Base-by-base conservation (phyloP, 2,113 vertebrate species). In the Nothocercus nigrocapillus region DNA sequence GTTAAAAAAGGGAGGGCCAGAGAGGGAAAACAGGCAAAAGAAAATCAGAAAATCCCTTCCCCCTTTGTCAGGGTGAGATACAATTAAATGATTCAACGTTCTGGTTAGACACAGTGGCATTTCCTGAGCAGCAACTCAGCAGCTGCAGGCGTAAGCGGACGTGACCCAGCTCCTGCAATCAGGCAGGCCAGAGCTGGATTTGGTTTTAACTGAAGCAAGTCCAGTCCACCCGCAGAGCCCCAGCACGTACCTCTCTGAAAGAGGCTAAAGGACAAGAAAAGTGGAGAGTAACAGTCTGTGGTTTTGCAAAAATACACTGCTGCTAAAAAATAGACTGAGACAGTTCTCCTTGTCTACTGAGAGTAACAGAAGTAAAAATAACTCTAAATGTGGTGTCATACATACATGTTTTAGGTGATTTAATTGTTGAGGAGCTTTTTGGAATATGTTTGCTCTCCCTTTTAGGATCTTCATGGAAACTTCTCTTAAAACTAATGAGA, bases 401-500 rank as follows among this genome's bases (percentile, higher is more conserved):
- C 51, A 9, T 13, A 14, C 45, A 78, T 61, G 9, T 61, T 90
- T 84, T 51, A 32, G 16, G 45, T 61, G 1, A 49, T 69, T 74
- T 82, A 80, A 53, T 63, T 63, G 49, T 11, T 34, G n/a, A 36
- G 25, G 45, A 8, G 9, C 67, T 42, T 74, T 92, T 88, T 47
- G 2, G 18, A 74, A 93, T 92, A 64, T 12, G 83, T 6, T 90
- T 92, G 30, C 74, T 88, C 93, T 83, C 44, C 25, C 9, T 63
- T 66, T 78, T 12, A 11, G 16, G 3, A 51, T 93, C 80, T 85
- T 89, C 72, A 56, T 78, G 82, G 68, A 90, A 90, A 42, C 40
- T 36, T 74, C 14, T 88, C 88, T 88, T 94, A 45, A 66, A 85
- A 63, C 75, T 81, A 96, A 95, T 81, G 88, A 92, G 90, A 91